Percentiles rank a stretch among this genome's conserved stretches.
phyloP scores from a whole-genome alignment of 1,140 invertebrate genomes.

The Drosophila tsacasi region DNA sequence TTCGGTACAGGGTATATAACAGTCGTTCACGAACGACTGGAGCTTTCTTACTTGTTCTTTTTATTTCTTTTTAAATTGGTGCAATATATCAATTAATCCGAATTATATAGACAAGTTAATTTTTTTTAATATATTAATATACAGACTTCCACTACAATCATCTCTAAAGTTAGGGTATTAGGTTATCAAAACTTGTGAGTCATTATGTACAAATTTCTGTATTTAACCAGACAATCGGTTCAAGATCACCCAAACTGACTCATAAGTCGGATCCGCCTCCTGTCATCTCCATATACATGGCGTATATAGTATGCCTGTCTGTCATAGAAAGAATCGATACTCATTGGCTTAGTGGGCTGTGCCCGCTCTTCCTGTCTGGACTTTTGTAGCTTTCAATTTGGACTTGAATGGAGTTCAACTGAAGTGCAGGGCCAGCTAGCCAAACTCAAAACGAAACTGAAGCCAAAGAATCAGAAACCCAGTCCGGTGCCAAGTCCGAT shows the following conservation, averaged over 20 bases:
- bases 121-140: background rate
- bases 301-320: conserved; percentile 11
- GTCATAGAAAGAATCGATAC: conserved; percentile 33
- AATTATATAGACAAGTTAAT: too few relatives aligned
- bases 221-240: background rate
- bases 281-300: conserved; percentile 31
- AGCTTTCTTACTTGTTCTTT: too few relatives aligned
- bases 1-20: too few relatives aligned
- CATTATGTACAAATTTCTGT: conserved; percentile 1
- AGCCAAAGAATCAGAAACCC: conserved; percentile 13
- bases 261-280: conserved; percentile 33
- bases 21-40: too few relatives aligned
- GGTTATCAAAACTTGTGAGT: background rate
- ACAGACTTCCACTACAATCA: background rate
- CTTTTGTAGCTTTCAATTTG: conserved; percentile 15
- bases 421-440: conserved; percentile 2
- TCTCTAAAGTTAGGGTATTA: background rate
- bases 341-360: conserved; percentile 14
- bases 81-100: too few relatives aligned
- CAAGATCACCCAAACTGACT: conserved; percentile 2
- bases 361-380: conserved; percentile 36
- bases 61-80: too few relatives aligned
- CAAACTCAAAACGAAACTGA: background rate
- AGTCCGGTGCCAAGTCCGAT: conserved; percentile 14
- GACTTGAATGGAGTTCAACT: conserved; percentile 23